phyloP scores from a whole-genome alignment of 30 jellyfish, hydroid and myxozoan genomes.

The Turritopsis dohrnii region DNA sequence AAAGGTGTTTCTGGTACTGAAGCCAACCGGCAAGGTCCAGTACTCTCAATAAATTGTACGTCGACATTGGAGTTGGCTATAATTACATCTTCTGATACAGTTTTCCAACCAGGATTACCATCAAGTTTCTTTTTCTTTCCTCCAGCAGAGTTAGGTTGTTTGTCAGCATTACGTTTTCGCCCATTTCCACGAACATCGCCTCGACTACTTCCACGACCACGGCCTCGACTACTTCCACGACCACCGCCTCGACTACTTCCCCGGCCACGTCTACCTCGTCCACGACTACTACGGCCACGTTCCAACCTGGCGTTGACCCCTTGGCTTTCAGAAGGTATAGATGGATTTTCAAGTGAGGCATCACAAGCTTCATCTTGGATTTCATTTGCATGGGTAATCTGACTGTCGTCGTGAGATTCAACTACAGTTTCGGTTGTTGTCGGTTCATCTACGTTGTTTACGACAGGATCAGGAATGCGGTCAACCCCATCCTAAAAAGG shows the following conservation, averaged over 20 bases:
- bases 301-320: constrained; percentile 14
- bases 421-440: constrained; percentile 11
- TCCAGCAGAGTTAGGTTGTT: constrained; percentile 12
- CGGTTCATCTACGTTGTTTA: constrained; percentile 11
- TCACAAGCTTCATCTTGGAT: constrained; percentile 11
- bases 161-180: constrained; percentile 12
- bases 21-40: constrained; percentile 16
- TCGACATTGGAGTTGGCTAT: constrained; percentile 12
- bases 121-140: constrained; percentile 8
- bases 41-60: constrained; percentile 6
- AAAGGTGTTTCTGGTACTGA: constrained; percentile 11
- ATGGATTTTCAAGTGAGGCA: constrained; percentile 11
- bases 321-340: constrained; percentile 8
- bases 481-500: constrained; percentile 12
- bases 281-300: constrained; percentile 13
- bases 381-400: constrained; percentile 10
- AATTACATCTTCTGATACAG: constrained; percentile 8
- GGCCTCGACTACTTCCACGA: too few relatives aligned
- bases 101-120: constrained; percentile 11
- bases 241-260: too few relatives aligned
- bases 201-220: too few relatives aligned
- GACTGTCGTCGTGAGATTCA: constrained; percentile 13
- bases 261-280: constrained; percentile 15
- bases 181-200: constrained; percentile 13
- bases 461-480: constrained; percentile 15